Conservation (phyloP, 1,140 invertebrate genomes). For the Steinernema feltiae region DNA sequence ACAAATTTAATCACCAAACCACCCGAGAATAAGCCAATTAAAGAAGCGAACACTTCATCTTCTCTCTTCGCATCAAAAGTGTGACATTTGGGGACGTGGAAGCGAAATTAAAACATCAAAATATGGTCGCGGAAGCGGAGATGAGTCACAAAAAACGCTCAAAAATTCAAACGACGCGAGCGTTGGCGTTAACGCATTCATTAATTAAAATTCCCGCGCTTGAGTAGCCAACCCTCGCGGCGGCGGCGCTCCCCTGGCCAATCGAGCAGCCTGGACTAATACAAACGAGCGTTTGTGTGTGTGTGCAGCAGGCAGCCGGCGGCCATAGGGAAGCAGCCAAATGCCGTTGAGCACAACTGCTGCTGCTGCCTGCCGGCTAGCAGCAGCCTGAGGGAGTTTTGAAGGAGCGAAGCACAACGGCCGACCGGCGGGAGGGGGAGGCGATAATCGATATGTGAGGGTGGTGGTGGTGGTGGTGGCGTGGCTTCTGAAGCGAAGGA, state of each 20-base stretch:
- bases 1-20: too few species aligned
- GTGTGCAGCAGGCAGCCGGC: too few species aligned
- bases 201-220: background rate
- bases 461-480: too few species aligned
- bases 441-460: conserved; percentile 13
- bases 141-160: background rate
- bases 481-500: too few species aligned
- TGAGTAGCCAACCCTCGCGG: background rate
- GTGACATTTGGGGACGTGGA: too few species aligned
- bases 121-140: background rate
- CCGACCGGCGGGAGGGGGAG: background rate
- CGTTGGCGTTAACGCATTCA: background rate
- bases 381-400: conserved; percentile 8
- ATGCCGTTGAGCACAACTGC: background rate
- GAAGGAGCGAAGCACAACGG: too few species aligned
- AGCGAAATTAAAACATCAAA: background rate
- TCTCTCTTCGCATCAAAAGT: too few species aligned
- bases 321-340: background rate
- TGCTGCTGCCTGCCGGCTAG: background rate
- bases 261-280: background rate
- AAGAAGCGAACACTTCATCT: too few species aligned
- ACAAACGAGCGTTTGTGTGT: background rate
- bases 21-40: too few species aligned
- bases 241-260: background rate
- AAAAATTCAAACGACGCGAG: background rate